Evolutionary conservation across 2,888 invertebrate genomes (phyloP).

Genomic region (Leucophenga montana): DNA sequence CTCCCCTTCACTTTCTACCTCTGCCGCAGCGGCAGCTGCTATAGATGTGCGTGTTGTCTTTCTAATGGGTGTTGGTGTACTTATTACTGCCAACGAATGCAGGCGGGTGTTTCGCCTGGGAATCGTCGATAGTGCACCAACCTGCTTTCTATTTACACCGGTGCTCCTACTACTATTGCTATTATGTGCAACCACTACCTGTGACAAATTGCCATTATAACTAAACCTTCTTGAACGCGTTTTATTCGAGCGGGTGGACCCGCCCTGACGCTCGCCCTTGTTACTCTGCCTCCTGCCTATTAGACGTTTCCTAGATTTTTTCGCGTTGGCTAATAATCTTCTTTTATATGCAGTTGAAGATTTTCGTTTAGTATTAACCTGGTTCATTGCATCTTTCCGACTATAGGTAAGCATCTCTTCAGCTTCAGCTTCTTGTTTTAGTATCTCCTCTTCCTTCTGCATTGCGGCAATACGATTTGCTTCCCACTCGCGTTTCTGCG

Average conservation of each 20-base stretch:
- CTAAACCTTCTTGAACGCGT: constrained; percentile 46
- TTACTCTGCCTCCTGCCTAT: constrained; percentile 38
- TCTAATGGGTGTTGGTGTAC: constrained; percentile 58
- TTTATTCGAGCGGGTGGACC: constrained; percentile 5
- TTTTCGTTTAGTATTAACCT: constrained; percentile 81
- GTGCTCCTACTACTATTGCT: constrained; percentile 46
- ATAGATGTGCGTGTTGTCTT: constrained; percentile 69
- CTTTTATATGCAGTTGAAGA: constrained; percentile 50
- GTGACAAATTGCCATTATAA: constrained; percentile 53
- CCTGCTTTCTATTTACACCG: constrained; percentile 13
- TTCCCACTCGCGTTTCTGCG: constrained; percentile 91
- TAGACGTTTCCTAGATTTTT: constrained; percentile 29
- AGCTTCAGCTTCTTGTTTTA: constrained; percentile 76
- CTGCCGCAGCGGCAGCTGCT: constrained; percentile 55
- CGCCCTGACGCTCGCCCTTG: constrained; percentile 39
- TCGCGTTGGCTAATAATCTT: constrained; percentile 36
- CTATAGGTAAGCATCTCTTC: constrained; percentile 83
- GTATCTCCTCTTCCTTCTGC: constrained; percentile 79
- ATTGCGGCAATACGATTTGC: constrained; percentile 84
- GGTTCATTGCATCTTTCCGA: constrained; percentile 85
- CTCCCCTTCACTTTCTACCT: constrained; percentile 18
- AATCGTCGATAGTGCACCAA: constrained; percentile 12
- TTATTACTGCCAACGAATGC: constrained; percentile 46
- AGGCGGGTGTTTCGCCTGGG: constrained; percentile 49
- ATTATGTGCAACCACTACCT: constrained; percentile 30